Percentiles rank a stretch among this genome's conserved stretches.
Conservation (phyloP, 2,113 vertebrate genomes). For the Caranx ignobilis region DNA sequence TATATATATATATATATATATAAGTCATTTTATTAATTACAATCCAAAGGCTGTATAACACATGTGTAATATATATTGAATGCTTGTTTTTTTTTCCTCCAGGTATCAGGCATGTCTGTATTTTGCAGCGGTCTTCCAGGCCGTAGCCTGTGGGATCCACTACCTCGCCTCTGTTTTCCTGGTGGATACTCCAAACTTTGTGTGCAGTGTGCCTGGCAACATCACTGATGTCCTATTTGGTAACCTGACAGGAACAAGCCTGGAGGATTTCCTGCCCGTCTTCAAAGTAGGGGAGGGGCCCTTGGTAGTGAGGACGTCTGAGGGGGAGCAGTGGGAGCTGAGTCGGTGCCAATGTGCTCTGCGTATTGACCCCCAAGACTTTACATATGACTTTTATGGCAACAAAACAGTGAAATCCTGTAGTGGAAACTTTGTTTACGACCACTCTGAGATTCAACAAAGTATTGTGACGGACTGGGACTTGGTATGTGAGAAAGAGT, state of each 20-base stretch:
- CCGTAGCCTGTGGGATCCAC: slow-evolving; percentile 92
- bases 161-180: slow-evolving; percentile 94
- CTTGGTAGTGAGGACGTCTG: slow-evolving; percentile 84
- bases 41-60: not conserved
- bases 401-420: slow-evolving; percentile 85
- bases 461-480: slow-evolving; percentile 93
- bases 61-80: not conserved
- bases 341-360: slow-evolving; percentile 85
- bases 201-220: slow-evolving; percentile 86
- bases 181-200: slow-evolving; percentile 88
- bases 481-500: slow-evolving; percentile 92
- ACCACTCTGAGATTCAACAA: slow-evolving; percentile 86
- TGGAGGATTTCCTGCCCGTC: slow-evolving; percentile 85
- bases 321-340: slow-evolving; percentile 93
- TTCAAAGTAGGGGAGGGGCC: slow-evolving; percentile 78
- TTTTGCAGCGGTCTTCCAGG: slow-evolving; percentile 92
- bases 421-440: slow-evolving; percentile 86
- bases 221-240: slow-evolving; percentile 85
- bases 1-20: too few species aligned
- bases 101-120: slow-evolving; percentile 94
- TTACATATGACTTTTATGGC: slow-evolving; percentile 85
- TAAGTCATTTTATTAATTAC: not conserved
- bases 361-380: slow-evolving; percentile 68
- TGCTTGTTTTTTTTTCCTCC: slow-evolving; percentile 34
- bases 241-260: slow-evolving; percentile 81